Base-by-base conservation (phyloP, 1,140 invertebrate species). In the Melipona quadrifasciata region DNA sequence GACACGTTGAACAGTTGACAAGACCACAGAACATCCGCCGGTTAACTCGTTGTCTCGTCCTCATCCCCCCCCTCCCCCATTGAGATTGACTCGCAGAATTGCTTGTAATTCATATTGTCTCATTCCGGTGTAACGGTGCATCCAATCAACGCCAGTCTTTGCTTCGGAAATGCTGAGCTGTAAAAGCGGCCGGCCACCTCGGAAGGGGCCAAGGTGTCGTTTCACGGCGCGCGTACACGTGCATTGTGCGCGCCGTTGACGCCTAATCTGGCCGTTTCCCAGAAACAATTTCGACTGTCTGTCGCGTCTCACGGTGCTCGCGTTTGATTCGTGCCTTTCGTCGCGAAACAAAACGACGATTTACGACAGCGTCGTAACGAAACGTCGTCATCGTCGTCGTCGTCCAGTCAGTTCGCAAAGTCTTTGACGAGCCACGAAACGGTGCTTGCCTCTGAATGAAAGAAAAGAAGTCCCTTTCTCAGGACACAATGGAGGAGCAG, bases 91-190 rank as follows among this genome's bases (percentile, higher is more conserved):
- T 92, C 84, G 89, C 84, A 78, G 90, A 92, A 93, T 93, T 89
- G 89, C 91, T 90, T 90, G 89, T 92, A 92, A 93, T 93, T 94
- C 93, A 93, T 93, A 92, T 92, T 93, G 90, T 91, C 92, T 91
- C 89, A 90, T 92, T 91, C 79, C 82, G 65, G 80, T 84, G 87
- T 93, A 93, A 94, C 93, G 93, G 93, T 93, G 91, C 87, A 90
- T 89, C 91, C 91, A 93, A 92, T 92, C 91, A 92, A 87, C 86
- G 89, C 87, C 87, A 82, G 88, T 76, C 82, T 65, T 78, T 21
- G 27, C 64, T 79, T 84, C 67, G 75, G 67, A 72, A 84, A 84
- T 27, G 82, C 55, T 67, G 68, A 80, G 77, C 80, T 84, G 82
- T 73, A 84, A 84, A 84, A 80, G 72, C 34, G 70, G 51, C 8